Conservation (phyloP, 2,797 vertebrate genomes). For the Alectoris magna region DNA sequence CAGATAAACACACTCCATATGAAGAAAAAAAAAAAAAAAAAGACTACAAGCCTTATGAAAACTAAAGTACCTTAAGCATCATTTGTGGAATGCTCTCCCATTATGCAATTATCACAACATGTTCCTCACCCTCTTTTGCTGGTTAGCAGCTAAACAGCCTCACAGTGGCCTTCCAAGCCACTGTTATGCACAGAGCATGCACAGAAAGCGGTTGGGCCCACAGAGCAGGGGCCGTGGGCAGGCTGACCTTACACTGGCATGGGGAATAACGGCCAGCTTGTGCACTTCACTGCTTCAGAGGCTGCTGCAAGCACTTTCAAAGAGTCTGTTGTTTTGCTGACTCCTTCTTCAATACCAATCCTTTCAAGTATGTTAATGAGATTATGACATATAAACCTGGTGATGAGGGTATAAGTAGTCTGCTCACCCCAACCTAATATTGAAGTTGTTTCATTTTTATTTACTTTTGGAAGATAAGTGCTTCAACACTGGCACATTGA, state of each 20-base stretch:
- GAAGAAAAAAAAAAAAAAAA: not conserved
- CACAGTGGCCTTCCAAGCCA: not conserved
- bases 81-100: not conserved
- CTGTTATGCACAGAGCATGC: not conserved
- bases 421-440: not conserved
- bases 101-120: not conserved
- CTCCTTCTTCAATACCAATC: not conserved
- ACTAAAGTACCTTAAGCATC: not conserved
- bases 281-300: not conserved
- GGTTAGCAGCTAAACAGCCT: not conserved
- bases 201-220: not conserved
- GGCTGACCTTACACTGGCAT: not conserved
- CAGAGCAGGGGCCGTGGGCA: not conserved
- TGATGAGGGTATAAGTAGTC: not conserved
- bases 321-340: not conserved
- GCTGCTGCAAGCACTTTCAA: not conserved
- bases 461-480: not conserved
- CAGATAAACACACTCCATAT: not conserved
- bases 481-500: not conserved
- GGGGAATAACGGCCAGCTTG: not conserved
- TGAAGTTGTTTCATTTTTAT: not conserved
- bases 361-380: constrained; percentile 21
- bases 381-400: not conserved
- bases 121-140: not conserved
- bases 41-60: not conserved